Percentiles rank a stretch among this genome's conserved stretches.
phyloP scores from a whole-genome alignment of 2,113 vertebrate genomes.

The Vidua macroura region DNA sequence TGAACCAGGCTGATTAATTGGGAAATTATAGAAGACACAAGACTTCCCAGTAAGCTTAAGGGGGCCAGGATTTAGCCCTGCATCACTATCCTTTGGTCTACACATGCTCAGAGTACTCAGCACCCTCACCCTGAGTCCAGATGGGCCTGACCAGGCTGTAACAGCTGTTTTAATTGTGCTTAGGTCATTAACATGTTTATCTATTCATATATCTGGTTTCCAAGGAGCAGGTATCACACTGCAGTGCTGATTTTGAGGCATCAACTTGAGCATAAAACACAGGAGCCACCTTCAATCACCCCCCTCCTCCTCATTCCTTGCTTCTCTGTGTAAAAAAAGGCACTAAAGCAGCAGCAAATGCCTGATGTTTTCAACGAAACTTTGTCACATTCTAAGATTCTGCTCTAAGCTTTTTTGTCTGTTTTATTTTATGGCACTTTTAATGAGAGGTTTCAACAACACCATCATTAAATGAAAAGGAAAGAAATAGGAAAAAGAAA shows the following conservation, averaged over 20 bases:
- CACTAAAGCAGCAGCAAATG: not conserved
- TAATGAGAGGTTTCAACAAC: constrained; percentile 48
- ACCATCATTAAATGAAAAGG: not conserved
- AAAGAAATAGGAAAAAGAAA: not conserved
- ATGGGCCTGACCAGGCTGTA: not conserved
- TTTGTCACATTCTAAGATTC: not conserved
- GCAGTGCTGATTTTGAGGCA: not conserved
- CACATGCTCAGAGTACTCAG: fast-evolving
- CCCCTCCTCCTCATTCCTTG: not conserved
- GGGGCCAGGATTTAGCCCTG: not conserved
- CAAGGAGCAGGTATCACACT: not conserved
- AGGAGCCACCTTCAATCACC: not conserved
- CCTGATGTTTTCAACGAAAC: not conserved
- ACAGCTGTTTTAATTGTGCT: not conserved
- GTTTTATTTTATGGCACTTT: constrained; percentile 33
- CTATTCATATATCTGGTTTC: not conserved
- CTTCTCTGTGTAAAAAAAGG: not conserved
- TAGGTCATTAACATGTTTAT: not conserved
- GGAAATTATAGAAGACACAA: not conserved
- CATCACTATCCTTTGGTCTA: not conserved
- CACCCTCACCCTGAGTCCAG: not conserved
- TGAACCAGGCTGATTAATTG: not conserved
- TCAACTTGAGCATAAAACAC: not conserved
- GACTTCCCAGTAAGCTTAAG: not conserved
- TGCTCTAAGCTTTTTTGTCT: not conserved